phyloP scores from a whole-genome alignment of 2,888 invertebrate species.

The Perdita meconis region DNA sequence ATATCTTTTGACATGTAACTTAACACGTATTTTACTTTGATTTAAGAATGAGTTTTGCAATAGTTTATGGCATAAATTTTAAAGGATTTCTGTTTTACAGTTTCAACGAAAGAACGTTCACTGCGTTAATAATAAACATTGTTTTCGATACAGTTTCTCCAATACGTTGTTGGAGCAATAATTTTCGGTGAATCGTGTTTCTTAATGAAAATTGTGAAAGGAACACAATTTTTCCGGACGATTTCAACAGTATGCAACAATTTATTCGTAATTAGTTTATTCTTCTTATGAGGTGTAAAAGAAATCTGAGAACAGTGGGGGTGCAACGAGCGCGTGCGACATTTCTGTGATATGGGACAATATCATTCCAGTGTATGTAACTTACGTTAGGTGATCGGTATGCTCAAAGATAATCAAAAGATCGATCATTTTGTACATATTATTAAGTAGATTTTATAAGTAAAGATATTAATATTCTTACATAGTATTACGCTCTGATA shows the following conservation, averaged over 20 bases:
- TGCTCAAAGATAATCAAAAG: slow-evolving; percentile 67
- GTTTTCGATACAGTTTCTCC: too few relatives aligned
- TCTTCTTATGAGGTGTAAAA: not conserved
- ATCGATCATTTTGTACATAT: slow-evolving; percentile 49
- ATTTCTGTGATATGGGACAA: slow-evolving; percentile 72
- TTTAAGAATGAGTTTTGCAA: not conserved
- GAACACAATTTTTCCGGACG: too few relatives aligned
- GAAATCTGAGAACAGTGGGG: slow-evolving; percentile 29
- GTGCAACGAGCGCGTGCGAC: slow-evolving; percentile 37
- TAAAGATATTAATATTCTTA: slow-evolving; percentile 22
- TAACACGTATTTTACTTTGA: not conserved
- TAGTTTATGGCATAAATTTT: slow-evolving; percentile 17
- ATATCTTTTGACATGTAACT: too few relatives aligned
- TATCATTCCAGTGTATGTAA: slow-evolving; percentile 70
- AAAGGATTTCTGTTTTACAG: not conserved
- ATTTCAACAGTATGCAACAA: too few relatives aligned
- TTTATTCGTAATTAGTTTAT: not conserved
- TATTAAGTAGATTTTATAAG: slow-evolving; percentile 6
- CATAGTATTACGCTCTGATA: slow-evolving; percentile 18
- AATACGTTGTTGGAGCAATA: too few relatives aligned
- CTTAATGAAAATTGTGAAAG: too few relatives aligned
- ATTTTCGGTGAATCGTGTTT: too few relatives aligned
- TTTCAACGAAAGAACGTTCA: slow-evolving; percentile 11
- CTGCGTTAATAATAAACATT: not conserved
- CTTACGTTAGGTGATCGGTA: slow-evolving; percentile 45